Conservation (phyloP, 1,140 invertebrate genomes). For the Helicoverpa zea region DNA sequence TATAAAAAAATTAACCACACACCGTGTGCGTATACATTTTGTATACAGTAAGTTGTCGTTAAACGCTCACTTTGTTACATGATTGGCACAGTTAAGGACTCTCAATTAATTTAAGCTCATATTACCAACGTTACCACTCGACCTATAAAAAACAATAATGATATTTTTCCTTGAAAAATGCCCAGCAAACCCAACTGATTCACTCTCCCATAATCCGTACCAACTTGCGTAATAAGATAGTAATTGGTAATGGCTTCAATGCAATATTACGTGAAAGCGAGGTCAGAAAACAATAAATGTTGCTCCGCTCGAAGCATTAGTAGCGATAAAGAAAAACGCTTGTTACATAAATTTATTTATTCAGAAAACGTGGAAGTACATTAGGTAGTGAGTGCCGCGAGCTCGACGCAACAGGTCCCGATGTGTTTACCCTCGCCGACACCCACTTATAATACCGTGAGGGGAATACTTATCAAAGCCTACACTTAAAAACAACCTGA, state of each 20-base stretch:
- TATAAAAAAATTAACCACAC: background rate
- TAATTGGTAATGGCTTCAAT: background rate
- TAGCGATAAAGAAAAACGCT: slow-evolving; percentile 1
- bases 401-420: slow-evolving; percentile 36
- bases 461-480: slow-evolving; percentile 43
- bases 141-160: background rate
- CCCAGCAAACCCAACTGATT: background rate
- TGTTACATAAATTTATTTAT: slow-evolving; percentile 30
- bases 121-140: background rate
- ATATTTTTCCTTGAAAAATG: background rate
- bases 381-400: background rate
- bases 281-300: background rate
- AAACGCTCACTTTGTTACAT: slow-evolving; percentile 16
- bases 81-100: background rate
- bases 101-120: slow-evolving; percentile 3
- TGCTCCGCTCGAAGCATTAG: background rate
- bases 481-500: slow-evolving; percentile 31
- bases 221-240: background rate
- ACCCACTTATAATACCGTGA: slow-evolving; percentile 36
- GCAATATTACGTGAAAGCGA: background rate
- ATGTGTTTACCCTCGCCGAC: slow-evolving; percentile 21
- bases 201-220: no score
- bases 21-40: background rate
- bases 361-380: slow-evolving; percentile 21
- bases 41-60: background rate